Percentiles rank a stretch among this genome's conserved stretches.
Evolutionary conservation across 1,140 invertebrate species (phyloP).

Genomic region (Nasonia giraulti): DNA sequence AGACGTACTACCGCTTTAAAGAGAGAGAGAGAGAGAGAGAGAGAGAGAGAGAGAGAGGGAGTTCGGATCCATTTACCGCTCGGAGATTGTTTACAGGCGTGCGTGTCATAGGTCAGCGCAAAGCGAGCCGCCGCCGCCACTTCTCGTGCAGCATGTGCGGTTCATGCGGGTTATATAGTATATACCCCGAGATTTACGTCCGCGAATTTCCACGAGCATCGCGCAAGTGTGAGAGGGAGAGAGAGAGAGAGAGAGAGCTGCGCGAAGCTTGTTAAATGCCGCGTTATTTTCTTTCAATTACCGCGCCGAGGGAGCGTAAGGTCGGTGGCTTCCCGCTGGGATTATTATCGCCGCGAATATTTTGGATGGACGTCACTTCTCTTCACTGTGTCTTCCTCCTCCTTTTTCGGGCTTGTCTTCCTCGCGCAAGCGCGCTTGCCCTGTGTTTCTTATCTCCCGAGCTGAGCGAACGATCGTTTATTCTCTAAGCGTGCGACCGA

Average conservation of each 20-base stretch:
- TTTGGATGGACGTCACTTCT: slow-evolving; percentile 29
- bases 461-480: not conserved
- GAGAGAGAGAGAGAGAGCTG: not conserved
- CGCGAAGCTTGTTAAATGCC: slow-evolving; percentile 42
- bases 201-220: slow-evolving; percentile 24
- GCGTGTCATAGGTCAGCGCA: slow-evolving; percentile 35
- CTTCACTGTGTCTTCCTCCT: not conserved
- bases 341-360: slow-evolving; percentile 44
- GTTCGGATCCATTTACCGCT: slow-evolving; percentile 22
- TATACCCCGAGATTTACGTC: slow-evolving; percentile 35
- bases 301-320: slow-evolving; percentile 11
- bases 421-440: not conserved
- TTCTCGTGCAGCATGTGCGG: not conserved
- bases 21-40: not conserved
- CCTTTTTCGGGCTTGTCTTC: not conserved
- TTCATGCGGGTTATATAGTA: slow-evolving; percentile 13
- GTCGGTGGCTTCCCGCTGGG: slow-evolving; percentile 29
- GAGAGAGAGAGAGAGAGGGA: not conserved
- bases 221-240: not conserved
- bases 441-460: not conserved
- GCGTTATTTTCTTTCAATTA: slow-evolving; percentile 52
- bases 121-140: not conserved
- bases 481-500: not conserved
- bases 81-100: slow-evolving; percentile 42
- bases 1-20: not conserved